Base-by-base conservation (phyloP, 2,888 invertebrate genomes). In the Temnothorax ravouxi region DNA sequence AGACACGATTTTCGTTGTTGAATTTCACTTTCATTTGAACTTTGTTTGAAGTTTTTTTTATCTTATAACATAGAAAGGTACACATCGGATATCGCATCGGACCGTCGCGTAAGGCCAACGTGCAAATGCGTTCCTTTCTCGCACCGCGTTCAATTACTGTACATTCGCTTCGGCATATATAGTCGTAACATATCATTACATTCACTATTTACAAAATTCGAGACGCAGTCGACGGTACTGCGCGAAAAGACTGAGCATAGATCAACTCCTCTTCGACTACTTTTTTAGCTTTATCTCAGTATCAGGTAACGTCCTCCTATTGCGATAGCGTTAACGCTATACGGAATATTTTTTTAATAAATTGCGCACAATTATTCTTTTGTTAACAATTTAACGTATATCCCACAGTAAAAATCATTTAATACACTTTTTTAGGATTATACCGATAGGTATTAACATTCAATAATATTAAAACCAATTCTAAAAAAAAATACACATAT, bases 21-120 rank as follows among this genome's bases (percentile, higher is more conserved):
- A 83, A 66, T 82, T 76, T 83, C 54, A 85, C 74, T 83, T 86
- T 91, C 87, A 86, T 90, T 90, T 86, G 69, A 90, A 87, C 83
- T 83, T 85, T 71, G 81, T 86, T 86, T 75, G 84, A 84, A 86
- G 79, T 89, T 67, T 67, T 29, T 67, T 67, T 47, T 87, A 74
- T 56, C 85, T 90, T 88, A 88, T 66, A 88, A 89, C 84, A 87
- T 90, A 91, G 86, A 90, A 92, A 91, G 91, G 89, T 91, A 92
- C 90, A 92, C 90, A 86, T 86, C 87, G 89, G 41, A 71, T 80
- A 59, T 71, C 67, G 71, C 81, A 76, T 69, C 8, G 29, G 25
- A 66, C 50, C 54, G 59, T 34, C 41, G 66, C 69, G 47, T 59
- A 66, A 67, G 69, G 83, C 66, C 44, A 75, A 52, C 52, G 38